Evolutionary conservation across 2,797 vertebrate species (phyloP).

Genomic region (Chrosomus eos): DNA sequence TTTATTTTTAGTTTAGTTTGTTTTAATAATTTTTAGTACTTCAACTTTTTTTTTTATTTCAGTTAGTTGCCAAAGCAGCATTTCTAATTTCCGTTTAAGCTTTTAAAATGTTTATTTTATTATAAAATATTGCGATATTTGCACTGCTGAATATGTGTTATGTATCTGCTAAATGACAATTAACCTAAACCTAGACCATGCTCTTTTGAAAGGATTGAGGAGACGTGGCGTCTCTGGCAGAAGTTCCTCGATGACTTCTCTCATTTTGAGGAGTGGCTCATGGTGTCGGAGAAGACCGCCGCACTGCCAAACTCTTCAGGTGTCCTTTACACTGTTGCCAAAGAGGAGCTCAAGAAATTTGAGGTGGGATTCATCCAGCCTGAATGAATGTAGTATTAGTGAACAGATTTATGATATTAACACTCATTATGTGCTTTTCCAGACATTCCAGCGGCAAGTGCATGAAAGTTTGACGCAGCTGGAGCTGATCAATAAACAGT

Average conservation of each 20-base stretch:
- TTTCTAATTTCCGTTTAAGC: not conserved
- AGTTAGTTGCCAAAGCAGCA: not conserved
- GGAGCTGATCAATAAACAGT: conserved; percentile 98
- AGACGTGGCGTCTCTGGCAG: conserved; percentile 97
- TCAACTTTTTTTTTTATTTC: not conserved
- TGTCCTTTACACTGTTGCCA: conserved; percentile 93
- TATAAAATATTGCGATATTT: not conserved
- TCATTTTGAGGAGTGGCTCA: conserved; percentile 94
- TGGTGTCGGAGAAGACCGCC: conserved; percentile 88
- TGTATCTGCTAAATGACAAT: not conserved
- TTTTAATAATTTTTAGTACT: not conserved
- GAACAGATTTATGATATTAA: not conserved
- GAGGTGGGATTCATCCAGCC: conserved; percentile 74
- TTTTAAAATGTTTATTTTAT: not conserved
- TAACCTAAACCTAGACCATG: not conserved
- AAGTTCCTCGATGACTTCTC: conserved; percentile 96
- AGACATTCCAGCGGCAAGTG: conserved; percentile 97
- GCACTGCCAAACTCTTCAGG: conserved; percentile 94
- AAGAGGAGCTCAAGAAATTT: conserved; percentile 98
- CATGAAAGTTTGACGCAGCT: conserved; percentile 95
- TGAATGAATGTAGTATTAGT: not conserved
- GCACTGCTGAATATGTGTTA: not conserved
- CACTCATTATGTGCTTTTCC: not conserved
- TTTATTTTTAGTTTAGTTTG: not conserved
- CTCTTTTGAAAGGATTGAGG: conserved; percentile 86